Evolutionary conservation across 2,797 vertebrate genomes (phyloP), one percentile per base, ranked within the genome.

Genomic region (Acridotheres tristis): DNA sequence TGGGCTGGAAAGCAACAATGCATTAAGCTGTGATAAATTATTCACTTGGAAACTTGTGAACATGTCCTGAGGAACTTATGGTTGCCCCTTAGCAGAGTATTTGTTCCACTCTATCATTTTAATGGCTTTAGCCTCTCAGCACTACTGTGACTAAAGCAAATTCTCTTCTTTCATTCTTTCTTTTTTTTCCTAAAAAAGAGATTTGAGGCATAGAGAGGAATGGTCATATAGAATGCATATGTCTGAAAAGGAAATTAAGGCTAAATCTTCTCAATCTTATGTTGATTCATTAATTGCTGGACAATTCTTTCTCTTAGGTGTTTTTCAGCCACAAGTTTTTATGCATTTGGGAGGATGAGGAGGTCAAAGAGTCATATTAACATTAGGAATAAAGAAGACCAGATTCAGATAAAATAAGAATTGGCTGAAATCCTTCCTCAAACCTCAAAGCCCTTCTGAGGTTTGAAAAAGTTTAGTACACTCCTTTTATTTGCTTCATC

Each of bases 11-110:
- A 94, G 75, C 17, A 96, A 26, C 58, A 92, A 87, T 47, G 57
- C 68, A 83, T 93, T 91, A 89, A 89, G 42, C 65, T 92, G 75
- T 43, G 50, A 88, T 85, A 95, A 95, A 96, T 96, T 94, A 88
- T 91, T 88, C 91, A 80, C 65, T 92, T 91, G 68, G 72, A 92
- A 96, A 96, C 68, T 93, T 96, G 83, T 12, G 54, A 89, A 94
- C 76, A 85, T 65, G 63, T 89, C 89, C 85, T 89, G 51, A 89
- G 57, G 45, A 96, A 88, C 78, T 94, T 77, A 89, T 11, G 75
- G 38, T 51, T 83, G 27, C 57, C 78, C 50, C 65, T 83, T 25
- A 71, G 75, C 45, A 57, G 21, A 74, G 13, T 30, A 53, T 67
- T 92, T 89, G 90, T 91, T 71, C 75, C 38, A 83, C 38, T 94